A percentile compares a stretch with the other conserved stretches of the same genome.
Conservation (phyloP, 2,113 vertebrate genomes). For the Mionectes macconnelli region DNA sequence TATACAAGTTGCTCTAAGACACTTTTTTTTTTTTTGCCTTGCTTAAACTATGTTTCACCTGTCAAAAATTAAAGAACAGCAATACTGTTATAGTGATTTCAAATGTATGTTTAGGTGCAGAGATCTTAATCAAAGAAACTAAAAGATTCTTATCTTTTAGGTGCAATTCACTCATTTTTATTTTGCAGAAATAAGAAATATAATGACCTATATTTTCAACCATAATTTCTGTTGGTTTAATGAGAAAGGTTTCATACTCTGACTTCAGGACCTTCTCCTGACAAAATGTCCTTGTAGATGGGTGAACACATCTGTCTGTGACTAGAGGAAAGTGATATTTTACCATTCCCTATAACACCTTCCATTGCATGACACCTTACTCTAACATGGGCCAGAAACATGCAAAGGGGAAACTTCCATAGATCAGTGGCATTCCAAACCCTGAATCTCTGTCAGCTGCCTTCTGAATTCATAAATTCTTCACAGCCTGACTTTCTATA, state of each 20-base stretch:
- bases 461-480: background rate
- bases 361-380: accelerated
- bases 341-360: background rate
- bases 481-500: background rate
- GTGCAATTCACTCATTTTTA: background rate
- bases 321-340: background rate
- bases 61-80: background rate
- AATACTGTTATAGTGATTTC: background rate
- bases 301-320: background rate
- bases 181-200: background rate
- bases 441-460: background rate
- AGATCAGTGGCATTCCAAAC: background rate
- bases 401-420: background rate
- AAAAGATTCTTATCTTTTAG: background rate
- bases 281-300: background rate
- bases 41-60: background rate
- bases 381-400: background rate
- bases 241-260: background rate
- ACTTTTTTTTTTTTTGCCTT: background rate
- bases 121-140: background rate
- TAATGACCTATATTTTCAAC: background rate
- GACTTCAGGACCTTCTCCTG: background rate
- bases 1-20: background rate
- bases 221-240: background rate
- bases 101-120: background rate